These are phyloP conservation scores for Ornithoptera priamus DNA, from an alignment of 2,888 invertebrate species.

Conservation along the genomic window DNA sequence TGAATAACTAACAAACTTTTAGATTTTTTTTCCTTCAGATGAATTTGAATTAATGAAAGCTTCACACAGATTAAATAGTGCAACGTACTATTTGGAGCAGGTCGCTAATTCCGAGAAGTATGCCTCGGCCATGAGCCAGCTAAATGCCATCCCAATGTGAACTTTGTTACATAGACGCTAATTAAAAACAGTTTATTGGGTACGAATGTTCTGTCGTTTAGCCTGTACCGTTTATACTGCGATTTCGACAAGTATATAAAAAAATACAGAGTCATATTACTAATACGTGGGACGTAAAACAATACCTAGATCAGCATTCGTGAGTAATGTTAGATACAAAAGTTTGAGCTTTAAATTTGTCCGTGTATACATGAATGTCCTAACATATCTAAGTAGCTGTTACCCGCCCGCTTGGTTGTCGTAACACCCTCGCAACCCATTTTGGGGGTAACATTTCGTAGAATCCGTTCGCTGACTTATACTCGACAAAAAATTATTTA, in stretches of 20 bases:
- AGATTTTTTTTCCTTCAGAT: background rate
- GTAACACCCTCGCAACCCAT: no score
- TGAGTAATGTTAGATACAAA: background rate
- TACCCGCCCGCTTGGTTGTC: no score
- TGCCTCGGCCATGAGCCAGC: conserved; percentile 35
- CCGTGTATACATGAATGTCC: background rate
- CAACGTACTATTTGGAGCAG: conserved; percentile 46
- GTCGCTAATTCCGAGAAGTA: conserved; percentile 40
- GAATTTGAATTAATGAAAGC: background rate
- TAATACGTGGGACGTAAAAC: background rate
- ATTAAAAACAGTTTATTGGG: conserved; percentile 34
- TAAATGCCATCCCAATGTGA: conserved; percentile 31
- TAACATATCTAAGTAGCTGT: background rate
- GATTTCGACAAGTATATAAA: conserved; percentile 4
- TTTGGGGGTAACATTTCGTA: no score
- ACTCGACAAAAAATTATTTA: no score
- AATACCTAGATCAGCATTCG: background rate
- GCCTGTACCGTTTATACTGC: background rate
- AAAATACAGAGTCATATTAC: conserved; percentile 4
- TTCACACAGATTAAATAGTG: conserved; percentile 32
- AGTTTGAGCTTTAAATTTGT: background rate
- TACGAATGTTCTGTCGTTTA: conserved; percentile 14
- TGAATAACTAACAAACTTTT: no score
- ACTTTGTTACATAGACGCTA: conserved; percentile 32
- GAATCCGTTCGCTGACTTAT: no score